Evolutionary conservation across 2,888 invertebrate genomes (phyloP).

Genomic region (Plebejus anna): DNA sequence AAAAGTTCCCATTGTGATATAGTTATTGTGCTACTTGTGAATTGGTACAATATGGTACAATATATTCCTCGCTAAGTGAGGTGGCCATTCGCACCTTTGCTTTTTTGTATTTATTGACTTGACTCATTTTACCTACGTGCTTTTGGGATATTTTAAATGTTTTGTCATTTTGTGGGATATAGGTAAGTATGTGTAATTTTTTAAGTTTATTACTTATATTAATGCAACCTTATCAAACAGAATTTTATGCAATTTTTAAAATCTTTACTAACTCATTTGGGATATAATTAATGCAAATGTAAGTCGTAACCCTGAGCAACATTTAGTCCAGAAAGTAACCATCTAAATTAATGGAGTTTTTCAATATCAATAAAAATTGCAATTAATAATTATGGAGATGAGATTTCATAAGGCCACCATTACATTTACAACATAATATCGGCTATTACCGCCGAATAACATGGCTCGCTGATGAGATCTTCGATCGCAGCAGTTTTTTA

Average conservation of each 20-base stretch:
- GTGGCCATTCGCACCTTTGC: constrained; percentile 48
- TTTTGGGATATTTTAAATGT: constrained; percentile 22
- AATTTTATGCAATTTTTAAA: not conserved
- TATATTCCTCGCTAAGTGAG: constrained; percentile 50
- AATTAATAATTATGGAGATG: constrained; percentile 17
- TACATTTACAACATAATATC: constrained; percentile 19
- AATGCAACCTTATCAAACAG: no score
- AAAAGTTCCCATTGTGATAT: constrained; percentile 46
- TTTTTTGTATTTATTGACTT: constrained; percentile 30
- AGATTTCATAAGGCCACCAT: constrained; percentile 21
- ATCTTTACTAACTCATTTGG: not conserved
- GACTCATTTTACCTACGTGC: constrained; percentile 10
- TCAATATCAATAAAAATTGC: not conserved
- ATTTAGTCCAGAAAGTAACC: not conserved
- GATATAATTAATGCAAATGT: not conserved
- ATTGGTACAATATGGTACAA: constrained; percentile 46
- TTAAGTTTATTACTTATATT: no score
- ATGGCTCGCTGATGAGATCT: not conserved
- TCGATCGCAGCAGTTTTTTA: constrained; percentile 6
- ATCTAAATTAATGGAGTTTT: not conserved
- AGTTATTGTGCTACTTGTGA: constrained; percentile 50
- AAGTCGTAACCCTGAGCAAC: not conserved
- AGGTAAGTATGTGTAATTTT: not conserved
- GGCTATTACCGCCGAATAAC: constrained; percentile 17
- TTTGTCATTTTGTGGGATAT: not conserved